Percentiles rank a stretch among this genome's conserved stretches.
phyloP scores from a whole-genome alignment of 1,140 invertebrate genomes.

The Tribolium castaneum region DNA sequence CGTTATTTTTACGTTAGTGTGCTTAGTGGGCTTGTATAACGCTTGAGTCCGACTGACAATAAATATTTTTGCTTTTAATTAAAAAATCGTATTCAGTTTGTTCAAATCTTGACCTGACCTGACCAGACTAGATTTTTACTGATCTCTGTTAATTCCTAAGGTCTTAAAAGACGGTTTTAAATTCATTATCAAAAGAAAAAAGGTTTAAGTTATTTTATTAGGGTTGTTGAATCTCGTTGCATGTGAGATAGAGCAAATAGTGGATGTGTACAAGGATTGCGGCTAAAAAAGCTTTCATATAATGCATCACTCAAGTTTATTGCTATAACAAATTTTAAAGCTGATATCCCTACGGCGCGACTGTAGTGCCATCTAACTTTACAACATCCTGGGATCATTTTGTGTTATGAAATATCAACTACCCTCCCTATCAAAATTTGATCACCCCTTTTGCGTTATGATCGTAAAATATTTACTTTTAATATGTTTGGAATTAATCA shows the following conservation, averaged over 20 bases:
- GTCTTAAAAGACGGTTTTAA: too few species aligned
- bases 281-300: background rate
- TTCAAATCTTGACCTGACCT: background rate
- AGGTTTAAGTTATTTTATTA: too few species aligned
- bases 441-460: background rate
- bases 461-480: background rate
- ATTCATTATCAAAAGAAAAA: too few species aligned
- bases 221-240: background rate
- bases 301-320: background rate
- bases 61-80: too few species aligned
- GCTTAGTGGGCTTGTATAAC: too few species aligned
- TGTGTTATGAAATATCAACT: background rate
- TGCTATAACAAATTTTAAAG: background rate
- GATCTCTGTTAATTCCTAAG: too few species aligned
- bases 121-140: background rate
- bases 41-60: too few species aligned
- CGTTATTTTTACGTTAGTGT: too few species aligned
- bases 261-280: background rate
- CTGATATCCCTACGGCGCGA: background rate
- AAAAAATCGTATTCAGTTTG: too few species aligned
- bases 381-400: background rate
- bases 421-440: background rate
- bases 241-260: background rate
- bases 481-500: background rate
- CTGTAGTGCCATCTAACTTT: background rate